phyloP scores from a whole-genome alignment of 2,797 vertebrate genomes.

The Peromyscus aztecus region DNA sequence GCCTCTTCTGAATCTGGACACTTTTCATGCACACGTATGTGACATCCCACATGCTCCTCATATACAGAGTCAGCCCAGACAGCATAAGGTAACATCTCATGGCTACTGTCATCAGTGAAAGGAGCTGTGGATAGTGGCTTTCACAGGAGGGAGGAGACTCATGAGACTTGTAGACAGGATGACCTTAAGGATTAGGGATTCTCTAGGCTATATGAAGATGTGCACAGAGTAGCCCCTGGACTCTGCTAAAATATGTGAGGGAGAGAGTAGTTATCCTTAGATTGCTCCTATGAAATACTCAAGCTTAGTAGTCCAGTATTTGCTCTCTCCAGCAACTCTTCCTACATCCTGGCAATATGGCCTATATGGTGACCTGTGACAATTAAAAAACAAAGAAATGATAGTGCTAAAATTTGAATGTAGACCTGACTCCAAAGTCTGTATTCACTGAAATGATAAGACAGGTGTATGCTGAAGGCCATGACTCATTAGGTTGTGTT shows the following conservation, averaged over 20 bases:
- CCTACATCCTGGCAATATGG: background rate
- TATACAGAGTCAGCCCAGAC: background rate
- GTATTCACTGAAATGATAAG: background rate
- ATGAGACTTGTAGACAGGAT: background rate
- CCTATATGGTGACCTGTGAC: background rate
- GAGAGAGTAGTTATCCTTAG: background rate
- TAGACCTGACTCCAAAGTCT: background rate
- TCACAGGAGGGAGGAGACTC: background rate
- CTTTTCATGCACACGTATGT: background rate
- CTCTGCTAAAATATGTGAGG: background rate
- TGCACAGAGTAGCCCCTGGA: background rate
- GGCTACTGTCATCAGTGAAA: background rate
- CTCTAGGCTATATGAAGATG: background rate
- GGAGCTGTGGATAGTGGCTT: background rate
- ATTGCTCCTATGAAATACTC: background rate
- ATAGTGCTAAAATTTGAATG: constrained; percentile 26
- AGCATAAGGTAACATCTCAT: background rate
- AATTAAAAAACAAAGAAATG: background rate
- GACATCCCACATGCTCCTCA: background rate
- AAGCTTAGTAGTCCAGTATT: background rate
- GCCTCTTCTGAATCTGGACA: background rate
- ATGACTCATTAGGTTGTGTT: background rate
- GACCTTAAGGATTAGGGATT: no score
- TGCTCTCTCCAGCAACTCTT: background rate
- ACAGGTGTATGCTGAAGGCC: constrained; percentile 19